phyloP scores from a whole-genome alignment of 2,797 vertebrate species.

The Prunella strophiata region DNA sequence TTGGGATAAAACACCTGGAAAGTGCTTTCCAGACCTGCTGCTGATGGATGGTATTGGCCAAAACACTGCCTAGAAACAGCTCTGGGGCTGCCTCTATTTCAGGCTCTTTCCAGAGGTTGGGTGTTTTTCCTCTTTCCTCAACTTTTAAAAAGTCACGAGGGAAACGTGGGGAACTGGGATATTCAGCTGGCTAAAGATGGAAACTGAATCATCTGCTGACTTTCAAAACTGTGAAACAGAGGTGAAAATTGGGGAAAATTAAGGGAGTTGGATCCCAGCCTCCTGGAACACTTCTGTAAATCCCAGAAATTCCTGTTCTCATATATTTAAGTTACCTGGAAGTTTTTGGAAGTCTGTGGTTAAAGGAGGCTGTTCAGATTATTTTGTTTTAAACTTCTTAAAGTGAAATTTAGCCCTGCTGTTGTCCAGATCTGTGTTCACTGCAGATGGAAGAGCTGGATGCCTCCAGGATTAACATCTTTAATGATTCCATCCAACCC shows the following conservation, averaged over 20 bases:
- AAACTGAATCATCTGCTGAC: background rate
- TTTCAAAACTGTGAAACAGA: background rate
- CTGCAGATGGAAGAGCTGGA: background rate
- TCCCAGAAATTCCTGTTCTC: background rate
- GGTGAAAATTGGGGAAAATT: background rate
- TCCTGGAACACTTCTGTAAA: background rate
- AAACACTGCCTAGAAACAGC: background rate
- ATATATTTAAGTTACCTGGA: background rate
- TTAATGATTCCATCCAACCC: background rate
- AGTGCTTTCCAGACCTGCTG: background rate
- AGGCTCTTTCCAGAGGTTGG: background rate
- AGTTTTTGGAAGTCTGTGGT: background rate
- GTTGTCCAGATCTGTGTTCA: background rate
- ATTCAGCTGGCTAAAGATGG: background rate
- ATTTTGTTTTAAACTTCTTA: rapidly evolving
- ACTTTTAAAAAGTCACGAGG: background rate
- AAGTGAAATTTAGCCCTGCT: background rate
- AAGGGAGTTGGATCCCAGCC: background rate
- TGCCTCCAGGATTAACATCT: background rate
- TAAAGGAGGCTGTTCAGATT: background rate
- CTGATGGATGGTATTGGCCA: background rate
- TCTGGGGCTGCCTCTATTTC: background rate
- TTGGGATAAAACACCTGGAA: background rate
- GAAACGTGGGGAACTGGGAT: background rate
- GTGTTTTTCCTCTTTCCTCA: background rate